Evolutionary conservation across 1,140 invertebrate genomes (phyloP), one percentile per base, ranked within the genome.

Genomic region (Sarcophaga bullata): DNA sequence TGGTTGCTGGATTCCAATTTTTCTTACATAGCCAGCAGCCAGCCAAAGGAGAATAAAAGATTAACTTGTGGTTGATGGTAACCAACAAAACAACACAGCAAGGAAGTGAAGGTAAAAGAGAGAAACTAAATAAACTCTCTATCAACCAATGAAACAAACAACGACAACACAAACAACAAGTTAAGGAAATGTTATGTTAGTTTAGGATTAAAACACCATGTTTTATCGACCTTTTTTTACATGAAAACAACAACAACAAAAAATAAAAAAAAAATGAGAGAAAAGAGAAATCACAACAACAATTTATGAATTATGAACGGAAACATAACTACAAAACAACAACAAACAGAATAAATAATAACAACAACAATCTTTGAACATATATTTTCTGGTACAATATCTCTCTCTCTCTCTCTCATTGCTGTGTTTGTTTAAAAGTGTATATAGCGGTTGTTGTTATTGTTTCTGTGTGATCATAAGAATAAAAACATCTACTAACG

Each of bases 201-300:
- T 25, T 68, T 68, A 68, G 62, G 62, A 68, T 68, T 68, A 68
- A 37, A 68, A 68, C 62, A 68, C n/a, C 1, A 19, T 68, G n/a
- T 68, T 68, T 68, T 68, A 68, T 68, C 62, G 62, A 68, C n/a
- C 6, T 68, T 68, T 19, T 17, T 13, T 19, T 19, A 19, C n/a
- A 68, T 37, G 25, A 37, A 37, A 37, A 37, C 25, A 68, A 62
- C 19, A 19, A 68, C 2, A 68, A n/a, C 19, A 7, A 8, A n/a
- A 68, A n/a, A 17, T 5, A 25, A 8, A 68, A 52, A 52, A 13
- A 25, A 68, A 3, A 68, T 68, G 17, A 6, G n/a, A 62, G n/a
- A 62, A 37, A 37, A 37, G 25, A 37, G 25, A 37, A 37, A 37
- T 37, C 25, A 37, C 25, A 37, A 37, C 25, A 37, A 37, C 25